Evolutionary conservation across 2,888 invertebrate species (phyloP).

Genomic region (Zygothrica quintamaculata): DNA sequence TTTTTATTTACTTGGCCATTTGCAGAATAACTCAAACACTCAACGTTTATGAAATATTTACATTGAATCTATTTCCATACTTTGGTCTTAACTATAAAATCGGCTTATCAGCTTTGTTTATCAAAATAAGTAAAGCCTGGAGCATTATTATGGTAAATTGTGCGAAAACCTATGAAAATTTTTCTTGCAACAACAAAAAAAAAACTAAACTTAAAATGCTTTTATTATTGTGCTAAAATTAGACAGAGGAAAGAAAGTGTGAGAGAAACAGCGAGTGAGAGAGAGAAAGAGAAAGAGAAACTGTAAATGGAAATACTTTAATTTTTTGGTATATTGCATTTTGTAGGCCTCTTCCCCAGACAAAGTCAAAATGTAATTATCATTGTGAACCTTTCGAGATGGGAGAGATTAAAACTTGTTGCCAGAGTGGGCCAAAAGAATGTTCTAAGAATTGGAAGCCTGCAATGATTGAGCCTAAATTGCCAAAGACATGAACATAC

Average conservation of each 20-base stretch:
- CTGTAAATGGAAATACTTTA: slow-evolving; percentile 15
- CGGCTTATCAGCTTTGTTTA: no score
- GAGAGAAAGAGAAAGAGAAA: neutral
- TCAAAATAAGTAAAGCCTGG: no score
- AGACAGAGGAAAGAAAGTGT: neutral
- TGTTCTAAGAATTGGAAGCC: slow-evolving; percentile 19
- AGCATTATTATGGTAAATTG: no score
- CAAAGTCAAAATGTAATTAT: slow-evolving; percentile 56
- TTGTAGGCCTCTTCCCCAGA: slow-evolving; percentile 20
- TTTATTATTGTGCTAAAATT: slow-evolving; percentile 11
- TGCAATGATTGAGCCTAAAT: slow-evolving; percentile 32
- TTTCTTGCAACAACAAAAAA: no score
- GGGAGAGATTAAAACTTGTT: neutral
- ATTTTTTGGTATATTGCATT: slow-evolving; percentile 49
- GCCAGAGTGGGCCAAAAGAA: slow-evolving; percentile 7
- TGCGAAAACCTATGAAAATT: no score
- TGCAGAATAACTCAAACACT: no score
- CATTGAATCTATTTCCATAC: no score
- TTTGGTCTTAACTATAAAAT: no score
- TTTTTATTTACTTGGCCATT: no score
- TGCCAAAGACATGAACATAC: slow-evolving; percentile 25
- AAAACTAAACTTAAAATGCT: no score
- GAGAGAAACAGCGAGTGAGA: neutral
- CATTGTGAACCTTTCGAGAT: slow-evolving; percentile 31
- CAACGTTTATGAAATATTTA: no score